phyloP scores from a whole-genome alignment of 2,113 vertebrate genomes.

The Cyprinodon variegatus region DNA sequence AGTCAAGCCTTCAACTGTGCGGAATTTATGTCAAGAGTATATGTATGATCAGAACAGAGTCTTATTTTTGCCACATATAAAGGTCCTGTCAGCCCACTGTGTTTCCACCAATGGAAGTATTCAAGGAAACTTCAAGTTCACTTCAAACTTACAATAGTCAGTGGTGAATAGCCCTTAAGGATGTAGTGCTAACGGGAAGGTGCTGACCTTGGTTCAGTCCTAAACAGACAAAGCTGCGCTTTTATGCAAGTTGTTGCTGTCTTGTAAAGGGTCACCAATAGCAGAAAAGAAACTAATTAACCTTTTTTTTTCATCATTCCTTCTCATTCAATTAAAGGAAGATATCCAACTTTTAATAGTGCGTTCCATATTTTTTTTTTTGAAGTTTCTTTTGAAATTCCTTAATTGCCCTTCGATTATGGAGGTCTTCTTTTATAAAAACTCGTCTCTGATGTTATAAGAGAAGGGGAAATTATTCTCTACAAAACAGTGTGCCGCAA shows the following conservation, averaged over 20 bases:
- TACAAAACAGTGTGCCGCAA: background rate
- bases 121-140: constrained; percentile 60
- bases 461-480: constrained; percentile 14
- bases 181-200: constrained; percentile 36
- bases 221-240: constrained; percentile 48
- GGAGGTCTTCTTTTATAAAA: constrained; percentile 56
- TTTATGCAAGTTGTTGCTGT: constrained; percentile 56
- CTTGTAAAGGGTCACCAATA: constrained; percentile 58
- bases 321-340: constrained; percentile 55
- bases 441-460: constrained; percentile 27
- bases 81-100: constrained; percentile 9
- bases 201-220: constrained; percentile 66
- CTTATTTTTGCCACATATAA: constrained; percentile 23
- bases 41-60: constrained; percentile 10
- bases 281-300: constrained; percentile 60
- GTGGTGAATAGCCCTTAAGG: constrained; percentile 30
- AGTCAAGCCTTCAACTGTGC: background rate
- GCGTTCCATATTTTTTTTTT: constrained; percentile 45
- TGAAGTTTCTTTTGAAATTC: constrained; percentile 54
- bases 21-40: constrained; percentile 16
- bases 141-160: constrained; percentile 28
- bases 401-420: constrained; percentile 58
- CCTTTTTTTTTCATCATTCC: constrained; percentile 44
- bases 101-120: constrained; percentile 23
- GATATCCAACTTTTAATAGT: constrained; percentile 56